A percentile compares a stretch with the other conserved stretches of the same genome.
Conservation (phyloP, 23 tunicate species). For the Trididemnum clinides region DNA sequence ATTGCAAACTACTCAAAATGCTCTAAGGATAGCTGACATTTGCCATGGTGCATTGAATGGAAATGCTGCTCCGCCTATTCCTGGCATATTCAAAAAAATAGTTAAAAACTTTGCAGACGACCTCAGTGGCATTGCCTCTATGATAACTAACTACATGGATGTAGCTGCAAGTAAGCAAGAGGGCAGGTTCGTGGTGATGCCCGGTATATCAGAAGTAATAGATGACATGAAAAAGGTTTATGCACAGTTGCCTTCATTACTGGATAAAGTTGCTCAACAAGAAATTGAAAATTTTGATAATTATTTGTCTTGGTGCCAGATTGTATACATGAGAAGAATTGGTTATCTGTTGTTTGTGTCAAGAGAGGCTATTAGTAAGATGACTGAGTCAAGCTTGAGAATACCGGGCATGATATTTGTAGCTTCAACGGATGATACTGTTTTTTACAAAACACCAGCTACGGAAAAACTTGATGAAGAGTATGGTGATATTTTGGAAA, state of each 20-base stretch:
- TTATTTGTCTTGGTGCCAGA: constrained; percentile 73
- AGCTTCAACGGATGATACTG: constrained; percentile 61
- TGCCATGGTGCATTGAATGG: constrained; percentile 38
- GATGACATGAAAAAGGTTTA: constrained; percentile 55
- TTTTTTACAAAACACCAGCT: constrained; percentile 73
- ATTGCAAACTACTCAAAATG: constrained; percentile 53
- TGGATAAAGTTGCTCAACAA: constrained; percentile 49
- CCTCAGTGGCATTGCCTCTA: constrained; percentile 37
- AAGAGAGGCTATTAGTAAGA: not conserved
- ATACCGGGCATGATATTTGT: constrained; percentile 51
- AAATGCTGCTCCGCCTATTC: not conserved
- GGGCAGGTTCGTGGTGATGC: constrained; percentile 50
- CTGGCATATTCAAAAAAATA: constrained; percentile 52
- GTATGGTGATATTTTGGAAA: constrained; percentile 88
- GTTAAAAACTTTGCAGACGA: constrained; percentile 45
- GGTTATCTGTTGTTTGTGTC: constrained; percentile 68
- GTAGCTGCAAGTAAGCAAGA: constrained; percentile 56
- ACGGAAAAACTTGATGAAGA: constrained; percentile 65
- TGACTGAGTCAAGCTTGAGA: not conserved
- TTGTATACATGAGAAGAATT: constrained; percentile 80
- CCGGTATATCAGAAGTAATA: constrained; percentile 59
- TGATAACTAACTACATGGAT: constrained; percentile 66
- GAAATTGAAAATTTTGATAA: constrained; percentile 56
- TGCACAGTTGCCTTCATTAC: constrained; percentile 49
- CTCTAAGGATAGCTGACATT: constrained; percentile 67